Percentiles rank a stretch among this genome's conserved stretches.
Conservation (phyloP, 2,888 invertebrate genomes). For the Sipha maydis region DNA sequence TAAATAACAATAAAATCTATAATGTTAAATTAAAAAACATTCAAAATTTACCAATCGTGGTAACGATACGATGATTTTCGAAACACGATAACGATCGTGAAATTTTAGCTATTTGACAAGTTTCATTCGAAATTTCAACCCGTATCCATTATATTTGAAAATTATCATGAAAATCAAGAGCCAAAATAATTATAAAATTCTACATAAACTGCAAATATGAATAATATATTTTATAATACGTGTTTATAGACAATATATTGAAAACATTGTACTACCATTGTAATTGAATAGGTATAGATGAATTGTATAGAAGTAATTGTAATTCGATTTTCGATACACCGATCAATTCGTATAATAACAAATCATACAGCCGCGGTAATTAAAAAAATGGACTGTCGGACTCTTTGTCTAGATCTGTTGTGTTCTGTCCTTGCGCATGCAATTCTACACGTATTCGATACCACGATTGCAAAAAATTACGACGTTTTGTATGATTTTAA, state of each 20-base stretch:
- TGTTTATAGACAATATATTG: not conserved
- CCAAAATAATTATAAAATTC: not conserved
- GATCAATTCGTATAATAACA: too few relatives aligned
- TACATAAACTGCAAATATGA: not conserved
- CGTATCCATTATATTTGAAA: not conserved
- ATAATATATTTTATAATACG: not conserved
- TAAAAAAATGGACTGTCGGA: too few relatives aligned
- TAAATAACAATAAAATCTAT: conserved; percentile 20
- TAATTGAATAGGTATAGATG: too few relatives aligned
- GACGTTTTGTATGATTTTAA: too few relatives aligned
- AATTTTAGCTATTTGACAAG: conserved; percentile 22
- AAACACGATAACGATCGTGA: not conserved
- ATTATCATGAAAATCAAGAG: not conserved
- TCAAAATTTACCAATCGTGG: conserved; percentile 9
- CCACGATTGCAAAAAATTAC: too few relatives aligned
- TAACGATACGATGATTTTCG: not conserved
- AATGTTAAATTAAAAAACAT: not conserved
- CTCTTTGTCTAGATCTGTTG: too few relatives aligned
- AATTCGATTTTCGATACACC: too few relatives aligned
- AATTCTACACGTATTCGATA: too few relatives aligned
- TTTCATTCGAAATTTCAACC: not conserved
- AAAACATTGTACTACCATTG: not conserved
- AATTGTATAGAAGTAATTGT: too few relatives aligned
- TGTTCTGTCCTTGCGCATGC: too few relatives aligned
- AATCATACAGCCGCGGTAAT: too few relatives aligned